Evolutionary conservation across 30 jellyfish, hydroid and myxozoan species (phyloP).

Genomic region (Mastigias papua): DNA sequence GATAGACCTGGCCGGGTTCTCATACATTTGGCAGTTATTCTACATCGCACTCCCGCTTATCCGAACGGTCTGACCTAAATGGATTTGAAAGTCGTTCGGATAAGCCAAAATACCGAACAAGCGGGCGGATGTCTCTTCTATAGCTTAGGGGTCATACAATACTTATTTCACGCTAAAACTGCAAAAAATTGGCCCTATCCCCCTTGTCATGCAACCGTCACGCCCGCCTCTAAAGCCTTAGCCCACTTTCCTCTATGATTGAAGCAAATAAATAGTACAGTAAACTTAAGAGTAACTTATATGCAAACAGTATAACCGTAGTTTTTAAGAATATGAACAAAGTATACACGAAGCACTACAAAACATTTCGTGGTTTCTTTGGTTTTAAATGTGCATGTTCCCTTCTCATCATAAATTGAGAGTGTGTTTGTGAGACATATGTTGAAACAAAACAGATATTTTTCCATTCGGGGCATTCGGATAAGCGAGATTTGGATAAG

Average conservation of each 20-base stretch:
- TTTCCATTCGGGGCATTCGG: too few species aligned
- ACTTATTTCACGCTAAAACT: not conserved
- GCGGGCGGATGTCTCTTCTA: not conserved
- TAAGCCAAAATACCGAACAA: not conserved
- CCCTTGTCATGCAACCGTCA: not conserved
- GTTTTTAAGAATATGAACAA: not conserved
- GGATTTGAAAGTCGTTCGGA: not conserved
- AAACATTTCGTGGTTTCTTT: not conserved
- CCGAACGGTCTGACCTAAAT: not conserved
- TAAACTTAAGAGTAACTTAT: not conserved
- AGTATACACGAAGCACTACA: not conserved
- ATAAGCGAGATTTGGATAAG: not conserved
- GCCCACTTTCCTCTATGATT: not conserved
- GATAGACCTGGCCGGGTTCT: too few species aligned
- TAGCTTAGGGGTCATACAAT: not conserved
- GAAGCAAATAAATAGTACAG: not conserved
- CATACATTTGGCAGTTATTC: too few species aligned
- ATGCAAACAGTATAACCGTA: not conserved
- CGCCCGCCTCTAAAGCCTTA: not conserved
- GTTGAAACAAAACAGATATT: not conserved
- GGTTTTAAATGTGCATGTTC: not conserved
- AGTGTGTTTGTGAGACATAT: not conserved
- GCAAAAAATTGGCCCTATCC: too few species aligned
- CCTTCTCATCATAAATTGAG: not conserved
- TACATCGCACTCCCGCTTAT: not conserved